Conservation (phyloP, 2,113 vertebrate species). For the Caretta caretta region DNA sequence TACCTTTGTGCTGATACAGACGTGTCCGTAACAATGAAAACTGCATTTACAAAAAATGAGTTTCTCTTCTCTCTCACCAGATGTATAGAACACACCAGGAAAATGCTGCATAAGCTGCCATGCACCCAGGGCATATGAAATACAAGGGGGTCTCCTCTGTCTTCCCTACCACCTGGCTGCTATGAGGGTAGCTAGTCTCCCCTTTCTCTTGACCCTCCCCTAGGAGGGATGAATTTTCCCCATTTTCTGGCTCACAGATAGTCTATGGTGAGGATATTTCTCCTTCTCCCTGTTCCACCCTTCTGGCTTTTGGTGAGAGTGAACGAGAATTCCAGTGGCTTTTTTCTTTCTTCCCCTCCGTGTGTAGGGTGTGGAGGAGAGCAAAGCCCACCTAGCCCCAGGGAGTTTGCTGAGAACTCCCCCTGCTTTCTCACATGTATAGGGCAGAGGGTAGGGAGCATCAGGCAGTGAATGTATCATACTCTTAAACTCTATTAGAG, state of each 20-base stretch:
- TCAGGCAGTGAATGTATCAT: background rate
- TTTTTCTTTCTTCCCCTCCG: background rate
- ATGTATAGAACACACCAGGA: background rate
- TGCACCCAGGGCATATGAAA: background rate
- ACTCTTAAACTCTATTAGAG: background rate
- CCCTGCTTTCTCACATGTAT: background rate
- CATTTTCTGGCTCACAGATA: background rate
- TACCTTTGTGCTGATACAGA: background rate
- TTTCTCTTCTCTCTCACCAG: accelerated
- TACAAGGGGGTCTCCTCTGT: background rate
- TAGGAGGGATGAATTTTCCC: background rate
- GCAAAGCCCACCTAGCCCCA: background rate
- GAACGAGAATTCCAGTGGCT: background rate
- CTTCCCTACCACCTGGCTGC: background rate
- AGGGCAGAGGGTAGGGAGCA: background rate
- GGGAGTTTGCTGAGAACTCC: background rate
- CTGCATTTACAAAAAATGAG: background rate
- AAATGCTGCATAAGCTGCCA: background rate
- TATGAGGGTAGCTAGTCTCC: background rate
- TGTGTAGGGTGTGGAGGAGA: background rate
- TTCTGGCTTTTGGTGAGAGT: background rate
- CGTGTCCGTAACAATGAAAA: constrained; percentile 1
- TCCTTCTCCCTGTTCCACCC: background rate
- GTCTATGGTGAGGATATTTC: background rate
- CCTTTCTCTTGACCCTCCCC: background rate